Evolutionary conservation across 2,797 vertebrate species (phyloP).

Genomic region (Diplodus sargus): DNA sequence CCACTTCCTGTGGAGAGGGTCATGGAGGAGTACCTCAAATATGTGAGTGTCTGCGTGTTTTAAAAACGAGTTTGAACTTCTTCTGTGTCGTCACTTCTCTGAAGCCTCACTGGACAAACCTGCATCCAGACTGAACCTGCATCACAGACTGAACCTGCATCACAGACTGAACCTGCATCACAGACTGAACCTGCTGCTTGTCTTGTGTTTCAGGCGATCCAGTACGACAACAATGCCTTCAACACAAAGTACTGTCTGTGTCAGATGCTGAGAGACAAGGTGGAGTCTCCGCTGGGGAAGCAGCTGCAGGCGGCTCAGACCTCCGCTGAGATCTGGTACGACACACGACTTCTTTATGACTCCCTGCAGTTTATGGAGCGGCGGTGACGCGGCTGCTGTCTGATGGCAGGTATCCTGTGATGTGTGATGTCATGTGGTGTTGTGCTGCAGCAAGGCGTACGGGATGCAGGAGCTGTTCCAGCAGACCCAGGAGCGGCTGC

Average conservation of each 20-base stretch:
- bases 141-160: background rate
- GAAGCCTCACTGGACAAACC: background rate
- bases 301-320: slow-evolving; percentile 92
- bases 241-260: slow-evolving; percentile 99
- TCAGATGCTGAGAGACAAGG: slow-evolving; percentile 94
- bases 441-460: slow-evolving; percentile 87
- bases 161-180: background rate
- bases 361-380: no score
- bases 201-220: slow-evolving; percentile 86
- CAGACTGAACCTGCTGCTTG: background rate
- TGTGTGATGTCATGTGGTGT: background rate
- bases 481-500: slow-evolving; percentile 80
- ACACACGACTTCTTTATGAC: no score
- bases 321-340: slow-evolving; percentile 91
- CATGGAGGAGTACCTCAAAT: slow-evolving; percentile 94
- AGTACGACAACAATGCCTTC: slow-evolving; percentile 94
- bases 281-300: slow-evolving; percentile 93
- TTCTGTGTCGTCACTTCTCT: no score
- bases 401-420: background rate
- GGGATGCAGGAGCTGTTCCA: slow-evolving; percentile 87
- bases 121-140: no score
- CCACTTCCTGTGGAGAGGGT: slow-evolving; percentile 88
- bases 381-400: background rate
- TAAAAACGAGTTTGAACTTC: background rate
- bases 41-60: slow-evolving; percentile 80